A percentile compares a stretch with the other conserved stretches of the same genome.
Conservation (phyloP, 2,797 vertebrate species). For the Chrysocyon brachyurus region DNA sequence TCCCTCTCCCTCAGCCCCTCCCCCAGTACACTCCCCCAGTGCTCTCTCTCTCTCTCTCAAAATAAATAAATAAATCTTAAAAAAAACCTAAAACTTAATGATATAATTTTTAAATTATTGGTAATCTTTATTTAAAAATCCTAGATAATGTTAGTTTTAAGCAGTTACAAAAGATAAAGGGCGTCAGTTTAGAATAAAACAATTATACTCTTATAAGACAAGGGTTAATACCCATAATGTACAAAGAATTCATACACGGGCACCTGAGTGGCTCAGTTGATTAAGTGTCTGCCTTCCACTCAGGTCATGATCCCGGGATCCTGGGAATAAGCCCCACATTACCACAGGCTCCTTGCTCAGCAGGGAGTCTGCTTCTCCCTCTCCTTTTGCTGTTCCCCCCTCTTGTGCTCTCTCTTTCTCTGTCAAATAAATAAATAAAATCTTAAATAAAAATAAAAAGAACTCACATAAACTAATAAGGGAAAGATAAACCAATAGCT, state of each 20-base stretch:
- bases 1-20: background rate
- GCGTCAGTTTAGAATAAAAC: background rate
- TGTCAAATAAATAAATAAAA: too few species aligned
- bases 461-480: background rate
- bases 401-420: too few species aligned
- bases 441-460: too few species aligned
- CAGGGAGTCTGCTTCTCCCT: too few species aligned
- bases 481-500: slow-evolving; percentile 28
- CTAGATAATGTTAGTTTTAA: slow-evolving; percentile 43
- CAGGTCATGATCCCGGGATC: too few species aligned
- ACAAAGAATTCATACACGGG: background rate
- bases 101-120: background rate
- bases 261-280: too few species aligned
- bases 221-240: background rate
- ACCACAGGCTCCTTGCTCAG: too few species aligned
- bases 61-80: background rate
- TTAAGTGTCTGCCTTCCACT: too few species aligned
- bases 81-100: background rate
- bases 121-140: slow-evolving; percentile 33
- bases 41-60: background rate
- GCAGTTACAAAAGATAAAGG: slow-evolving; percentile 3
- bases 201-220: background rate
- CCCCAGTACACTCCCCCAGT: background rate
- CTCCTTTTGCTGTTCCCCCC: too few species aligned
- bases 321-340: too few species aligned